Base-by-base conservation (phyloP, 2,888 invertebrate genomes). In the Eudasyphora cyanicolor region DNA sequence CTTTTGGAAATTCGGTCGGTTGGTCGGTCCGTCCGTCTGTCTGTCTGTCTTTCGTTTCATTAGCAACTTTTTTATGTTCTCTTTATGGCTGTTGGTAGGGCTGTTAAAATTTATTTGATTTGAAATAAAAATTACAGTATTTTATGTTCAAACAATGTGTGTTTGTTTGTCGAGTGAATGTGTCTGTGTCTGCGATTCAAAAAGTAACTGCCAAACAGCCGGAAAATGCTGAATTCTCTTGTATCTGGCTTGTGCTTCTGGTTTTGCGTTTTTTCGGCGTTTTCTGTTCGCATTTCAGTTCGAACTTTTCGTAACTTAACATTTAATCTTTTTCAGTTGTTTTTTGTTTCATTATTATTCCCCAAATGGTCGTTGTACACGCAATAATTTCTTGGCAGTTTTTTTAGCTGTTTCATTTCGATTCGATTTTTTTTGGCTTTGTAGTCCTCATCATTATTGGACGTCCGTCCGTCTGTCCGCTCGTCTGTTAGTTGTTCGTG, bases 361-460 rank as follows among this genome's bases (percentile, higher is more conserved):
- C 84, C 84, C 69, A 84, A 84, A 84, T 84, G 78, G 67, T 79
- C 81, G 73, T 84, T 81, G 78, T 54, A 35, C 84, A 84, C 78
- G 84, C 81, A 84, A 80, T 78, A 69, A 42, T 51, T 77, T 24
- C 7, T 38, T 24, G 21, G 57, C 14, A 14, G 24, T 24, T 4
- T 45, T 60, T 62, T 62, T 35, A 5, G 17, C 27, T n/a, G n/a
- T n/a, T n/a, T n/a, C n/a, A n/a, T n/a, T n/a, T n/a, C n/a, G 35
- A 35, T 32, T 35, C 5, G 32, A 8, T 32, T 62, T 32, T 35
- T 32, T 35, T 62, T 7, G 2, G 1, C 49, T 17, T 14, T 3
- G 49, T 17, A 3, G 6, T 49, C 19, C 49, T 17, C n/a, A 17
- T 32, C 32, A 32, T 8, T 8, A 32, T 32, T 8, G 32, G 8